phyloP scores from a whole-genome alignment of 2,797 vertebrate species.

The Melanotaenia nigrans region DNA sequence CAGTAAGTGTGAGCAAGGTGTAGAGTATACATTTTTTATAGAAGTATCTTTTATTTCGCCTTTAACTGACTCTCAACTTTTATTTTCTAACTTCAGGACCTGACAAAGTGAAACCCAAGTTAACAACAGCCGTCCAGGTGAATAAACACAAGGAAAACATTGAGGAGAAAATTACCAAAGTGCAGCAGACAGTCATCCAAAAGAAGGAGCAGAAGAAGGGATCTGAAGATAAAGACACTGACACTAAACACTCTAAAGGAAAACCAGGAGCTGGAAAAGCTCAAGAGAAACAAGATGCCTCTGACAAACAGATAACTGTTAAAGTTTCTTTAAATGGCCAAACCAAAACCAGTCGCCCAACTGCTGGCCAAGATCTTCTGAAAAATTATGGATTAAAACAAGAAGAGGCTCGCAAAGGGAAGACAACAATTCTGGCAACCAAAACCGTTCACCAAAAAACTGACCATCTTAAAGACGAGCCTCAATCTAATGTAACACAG shows the following conservation, averaged over 20 bases:
- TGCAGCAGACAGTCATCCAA: slow-evolving; percentile 37
- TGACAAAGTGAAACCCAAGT: slow-evolving; percentile 60
- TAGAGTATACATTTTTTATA: slow-evolving; percentile 35
- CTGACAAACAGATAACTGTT: slow-evolving; percentile 49
- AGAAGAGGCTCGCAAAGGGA: slow-evolving; percentile 69
- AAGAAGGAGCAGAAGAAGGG: slow-evolving; percentile 42
- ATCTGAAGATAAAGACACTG: slow-evolving; percentile 50
- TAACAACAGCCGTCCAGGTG: slow-evolving; percentile 40
- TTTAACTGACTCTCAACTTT: slow-evolving; percentile 25
- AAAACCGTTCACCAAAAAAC: slow-evolving; percentile 24
- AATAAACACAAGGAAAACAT: slow-evolving; percentile 61
- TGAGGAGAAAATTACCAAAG: slow-evolving; percentile 39
- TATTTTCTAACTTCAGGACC: slow-evolving; percentile 60
- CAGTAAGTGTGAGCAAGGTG: slow-evolving; percentile 73
- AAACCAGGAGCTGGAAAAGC: slow-evolving; percentile 52
- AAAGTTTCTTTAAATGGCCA: slow-evolving; percentile 42
- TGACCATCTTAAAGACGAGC: slow-evolving; percentile 74
- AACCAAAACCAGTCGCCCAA: slow-evolving; percentile 52
- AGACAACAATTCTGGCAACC: slow-evolving; percentile 5
- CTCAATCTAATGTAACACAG: slow-evolving; percentile 68
- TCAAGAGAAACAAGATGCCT: slow-evolving; percentile 46
- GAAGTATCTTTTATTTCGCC: neutral
- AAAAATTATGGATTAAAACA: slow-evolving; percentile 63
- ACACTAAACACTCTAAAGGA: slow-evolving; percentile 47
- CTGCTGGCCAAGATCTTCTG: slow-evolving; percentile 55